A percentile compares a stretch with the other conserved stretches of the same genome.
Evolutionary conservation across 2,797 vertebrate species (phyloP).

Genomic region (Cephalopachus bancanus): DNA sequence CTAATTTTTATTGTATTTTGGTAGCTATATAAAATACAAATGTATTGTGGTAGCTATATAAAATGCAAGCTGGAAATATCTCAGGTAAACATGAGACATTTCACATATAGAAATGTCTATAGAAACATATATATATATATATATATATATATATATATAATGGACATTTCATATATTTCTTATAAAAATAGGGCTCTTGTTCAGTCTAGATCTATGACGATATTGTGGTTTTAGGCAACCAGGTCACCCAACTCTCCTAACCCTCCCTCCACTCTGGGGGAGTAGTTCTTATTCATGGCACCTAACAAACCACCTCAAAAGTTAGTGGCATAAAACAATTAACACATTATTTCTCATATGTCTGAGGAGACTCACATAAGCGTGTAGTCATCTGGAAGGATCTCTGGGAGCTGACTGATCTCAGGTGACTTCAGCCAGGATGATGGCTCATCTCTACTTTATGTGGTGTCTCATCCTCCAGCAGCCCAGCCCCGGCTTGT

Average conservation of each 20-base stretch:
- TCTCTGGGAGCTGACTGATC: not conserved
- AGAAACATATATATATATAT: not conserved
- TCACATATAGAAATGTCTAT: not conserved
- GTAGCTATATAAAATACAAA: not conserved
- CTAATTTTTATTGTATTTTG: not conserved
- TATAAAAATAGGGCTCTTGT: not conserved
- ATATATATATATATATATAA: not conserved
- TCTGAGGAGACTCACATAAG: not conserved
- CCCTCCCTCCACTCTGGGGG: not conserved
- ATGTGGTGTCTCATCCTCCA: not conserved
- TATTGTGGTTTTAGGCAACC: not conserved
- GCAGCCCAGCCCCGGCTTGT: not conserved
- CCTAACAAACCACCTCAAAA: not conserved
- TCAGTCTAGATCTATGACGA: not conserved
- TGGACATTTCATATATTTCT: not conserved
- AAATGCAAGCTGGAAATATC: not conserved
- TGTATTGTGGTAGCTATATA: not conserved
- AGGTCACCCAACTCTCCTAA: not conserved
- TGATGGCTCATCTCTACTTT: not conserved
- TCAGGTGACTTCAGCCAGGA: not conserved
- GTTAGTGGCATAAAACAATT: not conserved
- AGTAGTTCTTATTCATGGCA: not conserved
- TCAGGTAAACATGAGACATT: not conserved
- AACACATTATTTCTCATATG: not conserved
- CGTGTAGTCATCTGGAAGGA: not conserved